Conservation (phyloP, 2,888 invertebrate species). For the Diplazon laetatorius region DNA sequence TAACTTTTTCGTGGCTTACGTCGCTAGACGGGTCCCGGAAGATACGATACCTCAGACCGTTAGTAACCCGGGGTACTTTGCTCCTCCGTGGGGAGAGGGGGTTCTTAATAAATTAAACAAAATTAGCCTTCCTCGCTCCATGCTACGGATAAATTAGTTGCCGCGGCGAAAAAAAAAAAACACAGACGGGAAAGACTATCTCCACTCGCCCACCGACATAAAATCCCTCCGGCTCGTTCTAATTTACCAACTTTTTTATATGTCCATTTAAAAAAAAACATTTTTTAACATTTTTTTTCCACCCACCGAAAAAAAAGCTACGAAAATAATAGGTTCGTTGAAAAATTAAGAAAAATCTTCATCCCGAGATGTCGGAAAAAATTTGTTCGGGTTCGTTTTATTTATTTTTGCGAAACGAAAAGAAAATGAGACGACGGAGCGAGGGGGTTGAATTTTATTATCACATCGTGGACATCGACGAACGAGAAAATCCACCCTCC, state of each 20-base stretch:
- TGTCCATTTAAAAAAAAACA: no score
- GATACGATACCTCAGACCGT: slow-evolving; percentile 39
- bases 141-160: slow-evolving; percentile 74
- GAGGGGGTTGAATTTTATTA: slow-evolving; percentile 33
- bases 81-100: slow-evolving; percentile 64
- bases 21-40: slow-evolving; percentile 72
- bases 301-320: slow-evolving; percentile 27
- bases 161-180: no score
- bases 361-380: not conserved
- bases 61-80: slow-evolving; percentile 22
- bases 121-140: slow-evolving; percentile 73
- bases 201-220: slow-evolving; percentile 35
- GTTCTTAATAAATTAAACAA: slow-evolving; percentile 80
- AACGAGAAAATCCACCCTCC: slow-evolving; percentile 11
- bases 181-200: slow-evolving; percentile 52
- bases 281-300: slow-evolving; percentile 25
- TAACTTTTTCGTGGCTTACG: slow-evolving; percentile 79
- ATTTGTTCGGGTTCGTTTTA: not conserved
- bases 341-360: not conserved
- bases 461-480: slow-evolving; percentile 28
- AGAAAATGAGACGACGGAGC: not conserved
- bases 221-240: slow-evolving; percentile 41
- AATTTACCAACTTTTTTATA: slow-evolving; percentile 27
- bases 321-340: not conserved
- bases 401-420: not conserved